phyloP scores from a whole-genome alignment of 2,888 invertebrate species.

The Cataglyphis altisquamis region DNA sequence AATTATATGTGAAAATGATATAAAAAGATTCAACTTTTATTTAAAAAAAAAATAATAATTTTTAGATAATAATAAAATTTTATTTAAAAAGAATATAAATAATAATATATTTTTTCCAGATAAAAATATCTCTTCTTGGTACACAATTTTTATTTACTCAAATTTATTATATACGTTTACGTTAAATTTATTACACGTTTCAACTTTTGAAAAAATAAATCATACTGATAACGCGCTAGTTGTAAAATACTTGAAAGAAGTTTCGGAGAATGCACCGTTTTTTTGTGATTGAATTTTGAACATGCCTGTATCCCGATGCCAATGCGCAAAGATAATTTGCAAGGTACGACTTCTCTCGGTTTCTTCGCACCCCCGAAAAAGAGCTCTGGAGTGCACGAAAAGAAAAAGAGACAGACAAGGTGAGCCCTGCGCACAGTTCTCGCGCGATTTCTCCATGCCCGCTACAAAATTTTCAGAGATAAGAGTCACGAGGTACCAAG shows the following conservation, averaged over 20 bases:
- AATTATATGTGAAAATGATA: background rate
- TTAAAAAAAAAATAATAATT: too few species aligned
- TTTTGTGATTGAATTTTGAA: slow-evolving; percentile 30
- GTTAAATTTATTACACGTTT: background rate
- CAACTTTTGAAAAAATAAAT: background rate
- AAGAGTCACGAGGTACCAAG: slow-evolving; percentile 63
- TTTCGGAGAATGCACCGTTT: background rate
- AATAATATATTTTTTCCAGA: background rate
- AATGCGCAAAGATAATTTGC: slow-evolving; percentile 58
- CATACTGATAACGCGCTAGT: background rate
- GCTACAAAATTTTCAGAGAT: slow-evolving; percentile 71
- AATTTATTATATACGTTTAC: background rate
- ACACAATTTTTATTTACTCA: background rate
- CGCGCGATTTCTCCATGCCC: slow-evolving; percentile 71
- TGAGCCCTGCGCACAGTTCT: slow-evolving; percentile 49
- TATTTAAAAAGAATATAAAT: background rate
- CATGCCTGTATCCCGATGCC: slow-evolving; percentile 20
- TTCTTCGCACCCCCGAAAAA: slow-evolving; percentile 58
- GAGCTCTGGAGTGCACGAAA: slow-evolving; percentile 39
- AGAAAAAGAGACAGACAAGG: background rate
- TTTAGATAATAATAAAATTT: background rate
- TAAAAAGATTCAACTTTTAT: background rate
- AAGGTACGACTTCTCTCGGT: slow-evolving; percentile 56
- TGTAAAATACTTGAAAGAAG: background rate
- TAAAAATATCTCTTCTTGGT: background rate